Conservation (phyloP, 2,113 vertebrate species). For the Apistogramma diplotaenia region DNA sequence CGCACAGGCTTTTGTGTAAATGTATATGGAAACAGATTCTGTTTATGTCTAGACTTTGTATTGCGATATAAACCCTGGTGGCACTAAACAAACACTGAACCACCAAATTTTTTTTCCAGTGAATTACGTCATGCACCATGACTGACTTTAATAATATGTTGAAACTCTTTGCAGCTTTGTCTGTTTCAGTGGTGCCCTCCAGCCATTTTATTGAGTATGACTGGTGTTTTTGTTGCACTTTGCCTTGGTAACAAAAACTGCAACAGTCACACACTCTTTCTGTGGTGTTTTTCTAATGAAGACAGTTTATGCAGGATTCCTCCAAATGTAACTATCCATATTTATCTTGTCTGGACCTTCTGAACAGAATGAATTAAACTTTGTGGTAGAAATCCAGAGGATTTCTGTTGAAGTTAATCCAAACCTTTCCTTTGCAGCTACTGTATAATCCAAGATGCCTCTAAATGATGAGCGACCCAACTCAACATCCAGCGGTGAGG, state of each 20-base stretch:
- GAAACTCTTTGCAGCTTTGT: not conserved
- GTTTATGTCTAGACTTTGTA: not conserved
- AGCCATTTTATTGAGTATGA: constrained; percentile 13
- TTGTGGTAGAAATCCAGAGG: not conserved
- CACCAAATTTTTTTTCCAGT: not conserved
- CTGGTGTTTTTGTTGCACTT: constrained; percentile 21
- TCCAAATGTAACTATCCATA: not conserved
- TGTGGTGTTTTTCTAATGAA: not conserved
- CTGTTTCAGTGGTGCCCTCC: constrained; percentile 21
- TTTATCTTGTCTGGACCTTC: not conserved
- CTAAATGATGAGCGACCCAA: constrained; percentile 79
- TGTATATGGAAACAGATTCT: not conserved
- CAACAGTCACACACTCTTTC: not conserved
- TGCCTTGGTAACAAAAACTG: not conserved
- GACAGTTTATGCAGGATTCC: not conserved
- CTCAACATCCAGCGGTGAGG: constrained; percentile 77
- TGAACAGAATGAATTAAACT: not conserved
- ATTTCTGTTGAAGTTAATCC: not conserved
- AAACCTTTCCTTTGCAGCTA: constrained; percentile 24
- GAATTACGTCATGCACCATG: not conserved
- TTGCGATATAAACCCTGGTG: not conserved
- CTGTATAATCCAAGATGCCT: constrained; percentile 84
- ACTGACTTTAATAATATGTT: not conserved
- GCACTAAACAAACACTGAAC: not conserved
- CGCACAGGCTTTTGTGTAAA: constrained; percentile 8